phyloP scores from a whole-genome alignment of 2,797 vertebrate genomes.

The Erithacus rubecula region DNA sequence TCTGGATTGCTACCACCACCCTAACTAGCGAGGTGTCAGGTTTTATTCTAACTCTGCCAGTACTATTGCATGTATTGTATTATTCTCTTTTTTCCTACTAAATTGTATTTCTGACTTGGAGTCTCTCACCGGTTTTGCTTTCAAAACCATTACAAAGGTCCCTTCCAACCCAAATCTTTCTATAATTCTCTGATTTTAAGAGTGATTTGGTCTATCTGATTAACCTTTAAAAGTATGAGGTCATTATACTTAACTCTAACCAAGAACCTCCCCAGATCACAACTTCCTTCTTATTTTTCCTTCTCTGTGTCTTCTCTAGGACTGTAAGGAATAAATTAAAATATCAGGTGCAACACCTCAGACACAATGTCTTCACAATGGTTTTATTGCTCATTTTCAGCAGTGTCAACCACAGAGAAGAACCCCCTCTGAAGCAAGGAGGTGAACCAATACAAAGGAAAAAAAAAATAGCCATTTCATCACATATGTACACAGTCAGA shows the following conservation, averaged over 20 bases:
- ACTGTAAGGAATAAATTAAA: neutral
- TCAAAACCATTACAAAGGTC: neutral
- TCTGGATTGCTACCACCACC: too few relatives aligned
- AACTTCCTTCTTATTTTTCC: neutral
- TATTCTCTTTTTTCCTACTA: too few relatives aligned
- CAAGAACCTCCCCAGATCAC: neutral
- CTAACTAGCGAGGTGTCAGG: too few relatives aligned
- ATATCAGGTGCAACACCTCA: neutral
- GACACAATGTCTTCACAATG: neutral
- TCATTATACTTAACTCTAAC: too few relatives aligned
- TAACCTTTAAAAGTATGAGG: neutral
- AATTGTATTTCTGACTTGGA: too few relatives aligned
- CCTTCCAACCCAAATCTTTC: neutral
- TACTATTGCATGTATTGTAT: too few relatives aligned
- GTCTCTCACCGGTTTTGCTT: too few relatives aligned
- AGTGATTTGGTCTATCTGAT: neutral
- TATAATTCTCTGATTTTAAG: neutral
- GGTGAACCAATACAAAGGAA: constrained; percentile 41
- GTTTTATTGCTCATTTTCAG: constrained; percentile 65
- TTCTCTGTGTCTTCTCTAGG: neutral
- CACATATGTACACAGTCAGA: constrained; percentile 41
- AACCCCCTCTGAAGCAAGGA: constrained; percentile 27
- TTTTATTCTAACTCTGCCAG: too few relatives aligned
- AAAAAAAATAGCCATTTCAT: neutral
- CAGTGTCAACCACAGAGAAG: constrained; percentile 50